Conservation (phyloP, 1,140 invertebrate genomes). For the Coenobita brevimanus region DNA sequence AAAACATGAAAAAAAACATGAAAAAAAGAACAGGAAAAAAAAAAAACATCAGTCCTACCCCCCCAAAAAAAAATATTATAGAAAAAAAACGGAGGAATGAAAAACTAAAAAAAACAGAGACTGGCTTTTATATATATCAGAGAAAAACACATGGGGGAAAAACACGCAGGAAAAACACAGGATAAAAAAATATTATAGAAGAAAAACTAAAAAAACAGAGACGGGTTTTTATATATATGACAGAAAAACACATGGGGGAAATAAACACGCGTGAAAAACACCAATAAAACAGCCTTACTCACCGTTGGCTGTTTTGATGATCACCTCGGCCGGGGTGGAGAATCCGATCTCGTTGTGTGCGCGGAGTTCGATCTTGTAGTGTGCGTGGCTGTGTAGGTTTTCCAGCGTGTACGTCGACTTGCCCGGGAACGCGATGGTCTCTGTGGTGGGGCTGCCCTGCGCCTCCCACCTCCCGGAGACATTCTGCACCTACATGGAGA, state of each 20-base stretch:
- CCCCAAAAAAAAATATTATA: too few relatives aligned
- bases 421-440: conserved; percentile 74
- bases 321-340: conserved; percentile 82
- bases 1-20: neutral
- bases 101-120: too few relatives aligned
- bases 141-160: neutral
- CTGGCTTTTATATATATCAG: too few relatives aligned
- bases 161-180: neutral
- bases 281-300: too few relatives aligned
- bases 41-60: neutral
- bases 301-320: conserved; percentile 88
- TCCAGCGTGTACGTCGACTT: conserved; percentile 80
- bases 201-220: neutral
- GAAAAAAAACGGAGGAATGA: too few relatives aligned
- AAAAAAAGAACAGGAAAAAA: neutral
- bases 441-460: conserved; percentile 76
- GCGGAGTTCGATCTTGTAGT: conserved; percentile 86
- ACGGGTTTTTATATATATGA: neutral
- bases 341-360: conserved; percentile 90
- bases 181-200: neutral
- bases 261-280: neutral
- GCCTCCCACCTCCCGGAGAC: conserved; percentile 76
- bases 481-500: conserved; percentile 70
- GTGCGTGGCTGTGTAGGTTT: conserved; percentile 82
- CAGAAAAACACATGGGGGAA: neutral